Evolutionary conservation across 2,113 vertebrate species (phyloP).

Genomic region (Coptodon bakossiorum): DNA sequence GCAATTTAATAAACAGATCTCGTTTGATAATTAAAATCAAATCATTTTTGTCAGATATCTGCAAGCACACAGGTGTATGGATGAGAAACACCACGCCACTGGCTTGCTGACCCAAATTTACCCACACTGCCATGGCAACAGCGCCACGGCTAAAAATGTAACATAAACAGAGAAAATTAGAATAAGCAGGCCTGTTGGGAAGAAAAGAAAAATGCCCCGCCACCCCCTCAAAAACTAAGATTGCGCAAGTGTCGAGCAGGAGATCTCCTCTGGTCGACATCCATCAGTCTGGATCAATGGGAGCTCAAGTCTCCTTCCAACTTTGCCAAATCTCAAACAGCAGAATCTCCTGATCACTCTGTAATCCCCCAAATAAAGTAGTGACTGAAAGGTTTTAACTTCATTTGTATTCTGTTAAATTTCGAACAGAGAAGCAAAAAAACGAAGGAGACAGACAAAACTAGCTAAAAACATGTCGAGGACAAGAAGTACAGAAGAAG

Average conservation of each 20-base stretch:
- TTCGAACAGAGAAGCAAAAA: accelerated
- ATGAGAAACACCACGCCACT: not conserved
- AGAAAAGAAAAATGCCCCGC: not conserved
- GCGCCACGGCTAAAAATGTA: not conserved
- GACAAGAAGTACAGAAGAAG: not conserved
- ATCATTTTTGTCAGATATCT: not conserved
- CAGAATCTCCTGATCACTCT: not conserved
- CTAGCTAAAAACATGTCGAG: not conserved
- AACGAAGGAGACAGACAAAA: not conserved
- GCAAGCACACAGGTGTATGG: not conserved
- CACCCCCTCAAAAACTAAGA: not conserved
- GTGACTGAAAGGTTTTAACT: not conserved
- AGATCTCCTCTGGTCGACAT: not conserved
- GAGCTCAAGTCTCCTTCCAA: not conserved
- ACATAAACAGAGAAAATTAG: not conserved
- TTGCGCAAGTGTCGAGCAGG: not conserved
- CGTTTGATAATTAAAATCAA: not conserved
- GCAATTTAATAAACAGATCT: not conserved
- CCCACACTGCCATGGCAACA: not conserved
- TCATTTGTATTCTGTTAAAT: not conserved
- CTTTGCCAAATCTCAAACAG: not conserved
- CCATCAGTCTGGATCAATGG: not conserved
- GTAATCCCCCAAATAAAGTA: not conserved
- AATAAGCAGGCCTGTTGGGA: not conserved
- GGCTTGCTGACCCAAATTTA: not conserved